Evolutionary conservation across 2,113 vertebrate genomes (phyloP), one percentile per base, ranked within the genome.

Genomic region (Thermophis baileyi): DNA sequence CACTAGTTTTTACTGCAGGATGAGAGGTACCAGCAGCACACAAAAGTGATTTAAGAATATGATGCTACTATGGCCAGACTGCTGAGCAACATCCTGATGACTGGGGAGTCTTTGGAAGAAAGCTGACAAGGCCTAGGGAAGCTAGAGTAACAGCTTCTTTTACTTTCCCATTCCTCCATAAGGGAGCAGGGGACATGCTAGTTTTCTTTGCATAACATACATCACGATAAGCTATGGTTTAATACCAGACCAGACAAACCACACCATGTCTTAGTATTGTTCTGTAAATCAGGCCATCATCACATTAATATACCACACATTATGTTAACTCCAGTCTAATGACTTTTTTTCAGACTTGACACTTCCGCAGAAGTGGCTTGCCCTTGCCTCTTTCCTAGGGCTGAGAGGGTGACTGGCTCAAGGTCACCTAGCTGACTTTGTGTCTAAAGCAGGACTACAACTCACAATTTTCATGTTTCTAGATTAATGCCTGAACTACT

Each of bases 41-140:
- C 50, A 57, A 90, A 12, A 63, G 20, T 89, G 35, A 63, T 90
- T 90, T 89, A 47, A 60, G 53, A 44, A 9, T 35, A 44, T 85
- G 54, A 44, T 89, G 63, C 49, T 81, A 24, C 27, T 0, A 0
- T 0, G 8, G 86, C 91, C 30, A 12, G 18, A 49, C 4, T 81
- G 18, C 0, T 27, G 55, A 85, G 89, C 50, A 63, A 0, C 30
- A 27, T 92, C 74, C 50, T 57, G 0, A 49, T 22, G 51, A 3
- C 1, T 4, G 0, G 85, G 63, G 44, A 86, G 27, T 55, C 0
- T 12, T 55, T 16, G 89, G 91, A 4, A 47, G 25, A 49, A 1
- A 11, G 91, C n/a, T 1, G 0, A 5, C 8, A 24, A 90, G 69
- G 50, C n/a, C 8, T 20, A 3, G 1, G 0, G 35, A 14, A 3